Evolutionary conservation across 2,113 vertebrate genomes (phyloP), one percentile per base, ranked within the genome.

Genomic region (Athene cunicularia): DNA sequence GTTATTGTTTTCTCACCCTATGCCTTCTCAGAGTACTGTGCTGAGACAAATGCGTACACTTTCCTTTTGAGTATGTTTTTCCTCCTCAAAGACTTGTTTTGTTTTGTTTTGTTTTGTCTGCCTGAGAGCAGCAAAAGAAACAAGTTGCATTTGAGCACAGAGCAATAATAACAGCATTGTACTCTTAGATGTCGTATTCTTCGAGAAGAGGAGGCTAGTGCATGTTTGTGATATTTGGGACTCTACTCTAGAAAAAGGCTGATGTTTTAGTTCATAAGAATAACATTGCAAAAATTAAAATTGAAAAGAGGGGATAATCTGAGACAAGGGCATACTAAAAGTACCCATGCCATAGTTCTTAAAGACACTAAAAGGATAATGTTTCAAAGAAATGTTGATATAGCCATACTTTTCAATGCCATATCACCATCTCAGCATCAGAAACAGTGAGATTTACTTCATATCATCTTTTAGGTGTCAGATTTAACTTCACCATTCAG

Each of bases 11-110:
- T 83, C 75, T 80, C 73, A 86, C 13, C 28, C 68, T 91, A 13
- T 86, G 52, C 5, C 26, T 88, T 80, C 82, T 70, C 45, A 86
- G 39, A 68, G 12, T 88, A 43, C 35, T 82, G 8, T 91, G 47
- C 30, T 84, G 80, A 97, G 68, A 88, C 52, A 90, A 92, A 90
- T 70, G 18, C 9, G 8, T 71, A 84, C 0, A 4, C 56, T 95
- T 96, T 94, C 32, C 28, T 95, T 91, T 88, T 82, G 95, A 91
- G 75, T 73, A 71, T 68, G 47, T 58, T 88, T 92, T 95, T 94
- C 39, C 18, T 88, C 59, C 88, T 84, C 91, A 91, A 96, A 92
- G 63, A 55, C 49, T 90, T 88, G 52, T 74, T 89, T 64, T 41
- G 71, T 73, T 81, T 64, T 41, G 71, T 67, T 81, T 85, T 92